Conservation (phyloP, 2,113 vertebrate genomes). For the Sus scrofa region T2T-Sscrofa CM000820.6:4916501-4917000, state of each 20-base stretch:
- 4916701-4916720: neutral
- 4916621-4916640: neutral
- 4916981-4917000: conserved; percentile 63
- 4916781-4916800: neutral
- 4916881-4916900: neutral
- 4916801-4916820: neutral
- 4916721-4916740: neutral
- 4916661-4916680: neutral
- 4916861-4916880: neutral
- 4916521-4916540: neutral
- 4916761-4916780: neutral
- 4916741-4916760: neutral
- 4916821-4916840: neutral
- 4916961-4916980: neutral
- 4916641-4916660: neutral
- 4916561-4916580: neutral
- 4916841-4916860: neutral
- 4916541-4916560: neutral
- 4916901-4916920: neutral
- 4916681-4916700: neutral
- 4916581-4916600: neutral
- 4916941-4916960: neutral
- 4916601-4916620: neutral
- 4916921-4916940: neutral
- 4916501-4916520: neutral